phyloP scores from a whole-genome alignment of 2,797 vertebrate genomes.

The Aphelocoma californica region DNA sequence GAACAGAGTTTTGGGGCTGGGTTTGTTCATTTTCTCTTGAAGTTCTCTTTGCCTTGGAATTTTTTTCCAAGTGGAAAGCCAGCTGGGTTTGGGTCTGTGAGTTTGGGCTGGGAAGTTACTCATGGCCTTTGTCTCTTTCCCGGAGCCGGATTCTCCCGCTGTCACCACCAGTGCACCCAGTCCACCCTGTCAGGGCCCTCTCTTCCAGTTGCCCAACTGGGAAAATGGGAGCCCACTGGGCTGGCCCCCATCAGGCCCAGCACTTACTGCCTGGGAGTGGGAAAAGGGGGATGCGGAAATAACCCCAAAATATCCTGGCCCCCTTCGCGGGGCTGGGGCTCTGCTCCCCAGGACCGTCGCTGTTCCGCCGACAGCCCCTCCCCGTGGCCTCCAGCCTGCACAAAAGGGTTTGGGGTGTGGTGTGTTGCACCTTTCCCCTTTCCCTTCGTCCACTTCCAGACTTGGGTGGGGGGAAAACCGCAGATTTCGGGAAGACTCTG shows the following conservation, averaged over 20 bases:
- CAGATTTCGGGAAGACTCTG: background rate
- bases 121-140: background rate
- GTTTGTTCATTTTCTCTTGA: background rate
- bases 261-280: background rate
- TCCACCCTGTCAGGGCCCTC: background rate
- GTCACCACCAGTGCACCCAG: background rate
- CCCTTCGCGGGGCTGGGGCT: fast-evolving
- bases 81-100: background rate
- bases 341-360: background rate
- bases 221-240: background rate
- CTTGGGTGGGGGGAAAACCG: fast-evolving
- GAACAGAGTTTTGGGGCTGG: fast-evolving
- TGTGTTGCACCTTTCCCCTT: background rate
- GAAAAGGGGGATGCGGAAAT: background rate
- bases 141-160: fast-evolving
- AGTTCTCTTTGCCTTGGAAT: background rate
- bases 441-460: background rate
- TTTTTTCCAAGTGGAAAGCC: background rate
- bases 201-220: background rate
- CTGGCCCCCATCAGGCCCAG: background rate
- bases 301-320: background rate
- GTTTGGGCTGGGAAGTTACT: background rate
- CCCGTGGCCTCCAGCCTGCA: background rate
- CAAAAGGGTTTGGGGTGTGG: background rate
- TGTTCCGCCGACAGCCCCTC: background rate